phyloP scores from a whole-genome alignment of 2,113 vertebrate species.

The Mirounga angustirostris region DNA sequence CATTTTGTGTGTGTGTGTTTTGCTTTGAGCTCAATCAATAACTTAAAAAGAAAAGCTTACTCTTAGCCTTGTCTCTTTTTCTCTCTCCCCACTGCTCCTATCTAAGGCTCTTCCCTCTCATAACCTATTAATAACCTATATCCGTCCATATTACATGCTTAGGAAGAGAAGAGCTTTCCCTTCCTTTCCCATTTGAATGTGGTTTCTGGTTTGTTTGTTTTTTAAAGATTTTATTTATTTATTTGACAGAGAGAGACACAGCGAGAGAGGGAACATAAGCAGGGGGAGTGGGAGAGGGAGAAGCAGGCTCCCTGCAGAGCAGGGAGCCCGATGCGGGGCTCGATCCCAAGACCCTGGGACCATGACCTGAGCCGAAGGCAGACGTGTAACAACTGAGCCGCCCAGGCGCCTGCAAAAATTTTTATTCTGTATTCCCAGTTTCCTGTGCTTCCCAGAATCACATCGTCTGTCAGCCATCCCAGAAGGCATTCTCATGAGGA shows the following conservation, averaged over 20 bases:
- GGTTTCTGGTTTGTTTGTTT: not conserved
- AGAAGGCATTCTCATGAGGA: slow-evolving; percentile 88
- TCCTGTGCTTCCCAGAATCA: slow-evolving; percentile 88
- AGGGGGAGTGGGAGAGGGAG: no score
- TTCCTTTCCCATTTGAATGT: not conserved
- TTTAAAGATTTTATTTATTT: no score
- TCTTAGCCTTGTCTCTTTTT: not conserved
- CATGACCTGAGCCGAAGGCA: no score
- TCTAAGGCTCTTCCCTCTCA: not conserved
- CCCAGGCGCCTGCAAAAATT: not conserved
- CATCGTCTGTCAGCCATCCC: slow-evolving; percentile 83
- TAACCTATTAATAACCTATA: not conserved
- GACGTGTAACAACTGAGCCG: no score
- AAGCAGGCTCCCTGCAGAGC: no score
- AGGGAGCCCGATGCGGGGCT: no score
- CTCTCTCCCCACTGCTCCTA: not conserved
- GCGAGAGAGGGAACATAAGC: no score
- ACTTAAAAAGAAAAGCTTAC: not conserved
- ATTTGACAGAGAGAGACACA: no score
- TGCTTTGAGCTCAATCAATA: slow-evolving; percentile 34
- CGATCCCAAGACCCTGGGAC: no score
- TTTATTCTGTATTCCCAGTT: slow-evolving; percentile 88
- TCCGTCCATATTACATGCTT: not conserved
- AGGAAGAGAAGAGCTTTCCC: not conserved
- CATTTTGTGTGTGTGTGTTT: not conserved